Evolutionary conservation across 2,113 vertebrate species (phyloP).

Genomic region (Hystrix cristata): DNA sequence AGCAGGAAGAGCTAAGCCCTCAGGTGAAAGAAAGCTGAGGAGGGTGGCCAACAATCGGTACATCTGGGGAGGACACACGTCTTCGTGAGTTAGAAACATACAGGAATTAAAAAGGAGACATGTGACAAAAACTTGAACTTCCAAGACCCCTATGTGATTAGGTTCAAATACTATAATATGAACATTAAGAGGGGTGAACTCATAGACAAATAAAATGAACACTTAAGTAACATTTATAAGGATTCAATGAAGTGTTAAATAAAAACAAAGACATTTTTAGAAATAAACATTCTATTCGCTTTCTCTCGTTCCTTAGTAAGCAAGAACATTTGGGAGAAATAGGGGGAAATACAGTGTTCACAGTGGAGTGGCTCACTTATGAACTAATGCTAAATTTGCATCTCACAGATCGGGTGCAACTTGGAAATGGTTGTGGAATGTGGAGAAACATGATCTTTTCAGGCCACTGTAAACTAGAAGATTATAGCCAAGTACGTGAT

Average conservation of each 20-base stretch:
- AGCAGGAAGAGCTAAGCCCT: not conserved
- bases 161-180: not conserved
- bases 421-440: not conserved
- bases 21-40: not conserved
- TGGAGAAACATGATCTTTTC: not conserved
- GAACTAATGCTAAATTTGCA: not conserved
- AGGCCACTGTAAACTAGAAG: not conserved
- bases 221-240: conserved; percentile 1
- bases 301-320: not conserved
- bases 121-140: not conserved
- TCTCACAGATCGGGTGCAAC: not conserved
- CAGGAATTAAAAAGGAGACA: not conserved
- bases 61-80: not conserved
- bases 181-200: not conserved
- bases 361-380: not conserved
- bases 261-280: not conserved
- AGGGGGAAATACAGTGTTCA: not conserved
- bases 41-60: not conserved
- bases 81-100: not conserved
- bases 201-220: not conserved
- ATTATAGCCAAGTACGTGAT: not conserved
- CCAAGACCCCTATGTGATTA: not conserved
- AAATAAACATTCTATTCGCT: not conserved
- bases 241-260: not conserved
- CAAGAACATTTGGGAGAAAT: not conserved